Evolutionary conservation across 2,113 vertebrate genomes (phyloP).

Genomic region (Perccottus glenii): DNA sequence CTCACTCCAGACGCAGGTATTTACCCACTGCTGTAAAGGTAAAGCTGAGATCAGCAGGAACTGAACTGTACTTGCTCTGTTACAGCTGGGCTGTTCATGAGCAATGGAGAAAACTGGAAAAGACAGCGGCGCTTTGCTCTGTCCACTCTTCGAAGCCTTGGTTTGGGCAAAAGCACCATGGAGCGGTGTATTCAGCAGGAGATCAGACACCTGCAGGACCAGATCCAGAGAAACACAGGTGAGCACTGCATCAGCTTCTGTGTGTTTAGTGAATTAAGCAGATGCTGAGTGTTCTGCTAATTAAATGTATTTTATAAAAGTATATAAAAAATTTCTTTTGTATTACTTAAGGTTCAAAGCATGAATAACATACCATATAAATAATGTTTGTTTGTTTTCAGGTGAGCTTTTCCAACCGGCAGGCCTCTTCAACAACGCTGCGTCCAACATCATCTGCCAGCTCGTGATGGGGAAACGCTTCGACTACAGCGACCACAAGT

Average conservation of each 20-base stretch:
- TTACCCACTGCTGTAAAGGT: not conserved
- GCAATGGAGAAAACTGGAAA: slow-evolving; percentile 77
- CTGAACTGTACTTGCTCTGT: not conserved
- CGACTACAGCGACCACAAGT: slow-evolving; percentile 78
- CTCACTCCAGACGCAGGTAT: slow-evolving; percentile 47
- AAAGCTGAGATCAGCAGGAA: not conserved
- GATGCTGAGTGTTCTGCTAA: too few relatives aligned
- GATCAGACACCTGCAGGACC: slow-evolving; percentile 62
- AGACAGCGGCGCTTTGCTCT: slow-evolving; percentile 78
- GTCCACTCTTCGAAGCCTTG: slow-evolving; percentile 80
- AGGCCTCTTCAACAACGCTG: slow-evolving; percentile 80
- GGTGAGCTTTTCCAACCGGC: slow-evolving; percentile 80
- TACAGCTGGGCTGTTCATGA: slow-evolving; percentile 67
- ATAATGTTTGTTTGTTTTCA: slow-evolving; percentile 41
- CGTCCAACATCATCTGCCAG: slow-evolving; percentile 85
- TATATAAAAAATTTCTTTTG: not conserved
- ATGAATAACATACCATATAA: not conserved
- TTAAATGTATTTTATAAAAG: too few relatives aligned
- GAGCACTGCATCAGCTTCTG: not conserved
- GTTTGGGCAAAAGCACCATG: slow-evolving; percentile 77
- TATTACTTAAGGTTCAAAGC: too few relatives aligned
- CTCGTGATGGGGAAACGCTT: slow-evolving; percentile 84
- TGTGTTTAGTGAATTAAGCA: too few relatives aligned
- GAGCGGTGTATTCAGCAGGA: slow-evolving; percentile 84
- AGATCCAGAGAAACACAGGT: slow-evolving; percentile 79